Percentiles rank a stretch among this genome's conserved stretches.
Evolutionary conservation across 2,797 vertebrate genomes (phyloP).

Genomic region (Buceros bicornis): DNA sequence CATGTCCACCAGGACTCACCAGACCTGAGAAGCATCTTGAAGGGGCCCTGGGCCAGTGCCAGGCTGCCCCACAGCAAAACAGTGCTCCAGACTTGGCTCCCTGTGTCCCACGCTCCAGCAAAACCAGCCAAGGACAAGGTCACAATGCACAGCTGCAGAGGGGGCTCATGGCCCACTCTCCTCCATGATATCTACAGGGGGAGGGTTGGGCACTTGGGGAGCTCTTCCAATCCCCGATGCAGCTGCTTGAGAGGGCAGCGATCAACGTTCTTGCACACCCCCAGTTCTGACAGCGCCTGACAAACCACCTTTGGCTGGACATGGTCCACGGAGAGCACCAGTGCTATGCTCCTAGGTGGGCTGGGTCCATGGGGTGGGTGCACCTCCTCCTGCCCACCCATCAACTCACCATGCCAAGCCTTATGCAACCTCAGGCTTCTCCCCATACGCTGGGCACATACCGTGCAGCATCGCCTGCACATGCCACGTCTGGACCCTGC

Average conservation of each 20-base stretch:
- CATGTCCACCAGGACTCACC: not conserved
- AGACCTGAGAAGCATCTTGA: not conserved
- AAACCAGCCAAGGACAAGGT: not conserved
- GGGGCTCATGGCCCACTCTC: rapidly evolving
- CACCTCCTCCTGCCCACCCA: not conserved
- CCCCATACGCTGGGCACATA: rapidly evolving
- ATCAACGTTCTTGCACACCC: not conserved
- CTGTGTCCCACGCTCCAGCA: rapidly evolving
- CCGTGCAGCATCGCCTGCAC: rapidly evolving
- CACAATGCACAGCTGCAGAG: rapidly evolving
- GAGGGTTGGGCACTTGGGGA: rapidly evolving
- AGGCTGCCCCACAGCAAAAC: not conserved
- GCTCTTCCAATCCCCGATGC: not conserved
- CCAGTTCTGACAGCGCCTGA: not conserved
- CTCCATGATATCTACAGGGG: rapidly evolving
- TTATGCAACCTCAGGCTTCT: not conserved
- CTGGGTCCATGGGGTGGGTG: rapidly evolving
- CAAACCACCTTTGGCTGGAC: not conserved
- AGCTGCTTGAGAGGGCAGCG: not conserved
- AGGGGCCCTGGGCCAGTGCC: rapidly evolving
- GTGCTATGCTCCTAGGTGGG: not conserved
- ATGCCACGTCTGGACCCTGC: rapidly evolving
- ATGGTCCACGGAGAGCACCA: rapidly evolving
- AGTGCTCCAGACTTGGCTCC: not conserved
- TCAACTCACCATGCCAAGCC: not conserved